Percentiles rank a stretch among this genome's conserved stretches.
phyloP scores from a whole-genome alignment of 2,113 vertebrate species.

The Etheostoma spectabile region DNA sequence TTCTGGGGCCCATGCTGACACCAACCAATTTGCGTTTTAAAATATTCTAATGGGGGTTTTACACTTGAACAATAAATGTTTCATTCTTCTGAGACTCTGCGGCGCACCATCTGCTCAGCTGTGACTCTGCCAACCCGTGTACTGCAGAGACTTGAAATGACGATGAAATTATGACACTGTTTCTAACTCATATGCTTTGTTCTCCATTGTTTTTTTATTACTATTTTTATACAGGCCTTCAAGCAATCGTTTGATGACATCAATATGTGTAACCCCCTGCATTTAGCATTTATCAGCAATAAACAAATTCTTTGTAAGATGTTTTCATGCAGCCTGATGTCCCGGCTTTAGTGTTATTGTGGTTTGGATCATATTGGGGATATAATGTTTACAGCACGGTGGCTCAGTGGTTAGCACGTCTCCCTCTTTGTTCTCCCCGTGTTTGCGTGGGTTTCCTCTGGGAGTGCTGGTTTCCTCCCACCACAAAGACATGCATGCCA shows the following conservation, averaged over 20 bases:
- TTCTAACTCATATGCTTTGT: conserved; percentile 7
- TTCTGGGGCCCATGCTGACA: conserved; percentile 9
- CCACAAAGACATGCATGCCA: no score
- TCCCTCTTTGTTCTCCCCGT: no score
- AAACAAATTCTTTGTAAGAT: not conserved
- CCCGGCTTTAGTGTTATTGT: not conserved
- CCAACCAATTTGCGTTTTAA: conserved; percentile 33
- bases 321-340: not conserved
- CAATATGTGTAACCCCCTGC: no score
- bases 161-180: conserved; percentile 13
- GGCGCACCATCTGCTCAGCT: conserved; percentile 53
- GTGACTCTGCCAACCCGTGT: conserved; percentile 36
- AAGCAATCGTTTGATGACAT: not conserved
- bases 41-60: conserved; percentile 56
- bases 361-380: not conserved
- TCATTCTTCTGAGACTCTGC: conserved; percentile 45
- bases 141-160: conserved; percentile 24
- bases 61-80: conserved; percentile 45
- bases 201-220: not conserved
- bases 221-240: not conserved
- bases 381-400: not conserved
- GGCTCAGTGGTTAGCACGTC: no score
- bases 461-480: no score
- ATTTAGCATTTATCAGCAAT: not conserved
- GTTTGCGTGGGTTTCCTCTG: no score